A percentile compares a stretch with the other conserved stretches of the same genome.
Conservation (phyloP, 2,888 invertebrate species). For the Cephus runcator region DNA sequence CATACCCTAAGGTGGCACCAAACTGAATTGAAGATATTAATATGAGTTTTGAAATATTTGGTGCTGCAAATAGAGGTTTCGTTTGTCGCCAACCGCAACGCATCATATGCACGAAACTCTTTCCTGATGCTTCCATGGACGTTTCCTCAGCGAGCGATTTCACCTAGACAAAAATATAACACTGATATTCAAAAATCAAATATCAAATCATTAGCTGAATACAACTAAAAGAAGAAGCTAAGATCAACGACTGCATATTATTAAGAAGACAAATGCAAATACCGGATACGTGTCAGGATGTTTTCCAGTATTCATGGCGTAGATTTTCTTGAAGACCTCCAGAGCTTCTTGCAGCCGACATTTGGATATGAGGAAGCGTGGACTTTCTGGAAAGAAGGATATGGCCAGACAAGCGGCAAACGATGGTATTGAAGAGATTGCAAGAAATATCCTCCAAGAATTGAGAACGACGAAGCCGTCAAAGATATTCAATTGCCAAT, state of each 20-base stretch:
- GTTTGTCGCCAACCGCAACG: slow-evolving; percentile 74
- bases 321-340: slow-evolving; percentile 74
- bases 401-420: slow-evolving; percentile 74
- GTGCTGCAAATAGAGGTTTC: slow-evolving; percentile 74
- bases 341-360: slow-evolving; percentile 77
- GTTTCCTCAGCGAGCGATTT: slow-evolving; percentile 62
- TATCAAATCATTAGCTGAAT: not conserved
- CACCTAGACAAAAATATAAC: slow-evolving; percentile 55
- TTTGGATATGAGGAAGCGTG: slow-evolving; percentile 79
- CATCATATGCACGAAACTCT: slow-evolving; percentile 65
- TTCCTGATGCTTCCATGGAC: slow-evolving; percentile 49
- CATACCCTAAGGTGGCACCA: slow-evolving; percentile 75
- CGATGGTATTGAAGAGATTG: slow-evolving; percentile 75
- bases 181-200: not conserved
- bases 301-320: slow-evolving; percentile 74
- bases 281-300: slow-evolving; percentile 76
- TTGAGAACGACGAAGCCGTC: slow-evolving; percentile 65
- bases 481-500: slow-evolving; percentile 67
- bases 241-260: not conserved
- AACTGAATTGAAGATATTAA: slow-evolving; percentile 75
- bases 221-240: not conserved
- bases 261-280: slow-evolving; percentile 17
- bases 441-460: slow-evolving; percentile 75
- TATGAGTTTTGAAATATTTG: slow-evolving; percentile 72
- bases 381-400: slow-evolving; percentile 79